Evolutionary conservation across 1,140 invertebrate genomes (phyloP).

Genomic region (Onthophagus taurus): DNA sequence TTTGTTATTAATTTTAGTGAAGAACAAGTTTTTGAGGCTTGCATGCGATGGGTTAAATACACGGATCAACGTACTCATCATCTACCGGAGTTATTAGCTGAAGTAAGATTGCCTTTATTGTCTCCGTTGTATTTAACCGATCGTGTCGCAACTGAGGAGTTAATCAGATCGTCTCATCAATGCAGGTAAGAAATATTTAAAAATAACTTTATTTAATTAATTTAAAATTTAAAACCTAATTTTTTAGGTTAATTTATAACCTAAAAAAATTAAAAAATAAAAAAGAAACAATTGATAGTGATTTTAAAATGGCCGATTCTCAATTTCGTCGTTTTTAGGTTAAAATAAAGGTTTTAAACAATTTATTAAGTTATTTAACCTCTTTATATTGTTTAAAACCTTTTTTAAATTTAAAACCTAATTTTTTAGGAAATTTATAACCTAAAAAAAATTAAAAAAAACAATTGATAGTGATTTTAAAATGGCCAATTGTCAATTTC

Average conservation of each 20-base stretch:
- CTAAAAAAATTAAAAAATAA: too few relatives aligned
- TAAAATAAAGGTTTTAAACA: neutral
- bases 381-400: too few relatives aligned
- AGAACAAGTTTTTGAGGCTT: constrained; percentile 74
- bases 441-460: too few relatives aligned
- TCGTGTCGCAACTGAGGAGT: constrained; percentile 70
- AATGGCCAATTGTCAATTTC: too few relatives aligned
- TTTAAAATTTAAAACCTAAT: neutral
- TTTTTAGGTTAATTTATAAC: too few relatives aligned
- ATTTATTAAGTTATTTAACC: too few relatives aligned
- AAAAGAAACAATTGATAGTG: too few relatives aligned
- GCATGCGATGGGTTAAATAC: constrained; percentile 74
- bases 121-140: constrained; percentile 78
- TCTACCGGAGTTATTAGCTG: constrained; percentile 62
- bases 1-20: constrained; percentile 37
- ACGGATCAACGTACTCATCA: constrained; percentile 47
- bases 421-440: too few relatives aligned
- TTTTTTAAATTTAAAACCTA: neutral
- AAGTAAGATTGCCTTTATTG: constrained; percentile 71
- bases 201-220: neutral
- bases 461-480: too few relatives aligned
- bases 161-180: constrained; percentile 64
- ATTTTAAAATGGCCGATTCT: too few relatives aligned
- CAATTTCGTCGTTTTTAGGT: neutral
- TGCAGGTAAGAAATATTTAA: constrained; percentile 49